Evolutionary conservation across 2,113 vertebrate genomes (phyloP), one percentile per base, ranked within the genome.

Genomic region (Pandion haliaetus): DNA sequence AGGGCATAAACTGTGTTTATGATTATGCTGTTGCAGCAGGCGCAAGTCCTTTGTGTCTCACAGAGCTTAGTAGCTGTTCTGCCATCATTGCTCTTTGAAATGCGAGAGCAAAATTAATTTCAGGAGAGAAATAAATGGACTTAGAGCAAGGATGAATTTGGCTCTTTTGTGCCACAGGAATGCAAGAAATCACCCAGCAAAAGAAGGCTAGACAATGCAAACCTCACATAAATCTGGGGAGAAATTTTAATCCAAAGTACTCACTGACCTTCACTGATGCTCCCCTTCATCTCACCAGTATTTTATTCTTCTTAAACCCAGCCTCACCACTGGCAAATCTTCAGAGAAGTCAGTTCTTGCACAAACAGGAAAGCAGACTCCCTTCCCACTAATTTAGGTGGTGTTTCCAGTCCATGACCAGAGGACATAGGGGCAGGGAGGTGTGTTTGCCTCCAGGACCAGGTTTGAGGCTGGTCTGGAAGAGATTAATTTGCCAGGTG

Each of bases 311-410:
- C 77, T 74, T 40, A 89, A 90, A 78, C 13, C 10, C 61, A 85
- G 72, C 78, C 72, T 63, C 80, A 92, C 55, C 87, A 87, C 81
- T 93, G 96, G 93, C 83, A 95, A 55, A 47, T 23, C 93, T 81
- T 96, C 95, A 95, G 95, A 95, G 91, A 49, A 94, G 59, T 58
- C 54, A 61, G 59, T 42, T 86, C 63, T 93, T 74, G 73, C 65
- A 91, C 90, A 91, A 94, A 94, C 77, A 95, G 94, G 86, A 96
- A 95, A 91, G 65, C 78, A 94, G 91, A 79, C 61, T 94, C 91
- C 81, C 80, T 95, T 84, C 84, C 81, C 93, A 87, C 65, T 85
- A 50, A 95, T 93, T 79, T 86, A 84, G 77, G 57, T 79, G 86
- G 20, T 87, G 47, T 58, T 92, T 79, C 69, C 83, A 94, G 77